Conservation (phyloP, 2,113 vertebrate genomes). For the Leptobrachium leishanense region DNA sequence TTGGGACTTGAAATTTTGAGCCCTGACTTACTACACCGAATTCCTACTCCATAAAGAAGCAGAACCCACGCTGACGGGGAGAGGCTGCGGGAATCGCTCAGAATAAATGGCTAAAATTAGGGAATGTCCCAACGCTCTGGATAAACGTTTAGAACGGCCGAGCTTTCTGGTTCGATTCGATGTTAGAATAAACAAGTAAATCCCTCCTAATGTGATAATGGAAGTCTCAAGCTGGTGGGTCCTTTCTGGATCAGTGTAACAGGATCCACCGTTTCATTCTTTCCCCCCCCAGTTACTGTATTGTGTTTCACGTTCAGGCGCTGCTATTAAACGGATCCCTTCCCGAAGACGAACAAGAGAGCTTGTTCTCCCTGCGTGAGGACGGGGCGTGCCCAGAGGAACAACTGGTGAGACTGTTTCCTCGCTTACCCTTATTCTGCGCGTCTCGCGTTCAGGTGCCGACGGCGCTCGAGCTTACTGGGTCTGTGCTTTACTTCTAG, state of each 20-base stretch:
- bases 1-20: no score
- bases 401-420: constrained; percentile 77
- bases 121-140: not conserved
- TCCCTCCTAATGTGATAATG: not conserved
- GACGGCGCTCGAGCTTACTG: not conserved
- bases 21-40: no score
- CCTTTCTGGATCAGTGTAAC: not conserved
- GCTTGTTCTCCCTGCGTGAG: constrained; percentile 73
- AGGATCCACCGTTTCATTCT: constrained; percentile 6
- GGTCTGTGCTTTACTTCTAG: constrained; percentile 62
- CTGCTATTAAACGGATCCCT: constrained; percentile 87
- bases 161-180: not conserved
- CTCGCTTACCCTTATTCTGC: not conserved
- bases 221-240: not conserved
- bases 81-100: not conserved
- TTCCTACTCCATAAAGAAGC: not conserved
- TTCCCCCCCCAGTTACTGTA: constrained; percentile 23
- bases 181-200: not conserved
- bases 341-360: constrained; percentile 89
- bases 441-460: not conserved
- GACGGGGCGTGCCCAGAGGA: constrained; percentile 79
- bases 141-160: not conserved
- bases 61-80: not conserved
- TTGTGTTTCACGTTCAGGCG: constrained; percentile 68
- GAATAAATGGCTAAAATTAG: not conserved